Conservation (phyloP, 2,888 invertebrate species). For the Neocrepidodera transversa region DNA sequence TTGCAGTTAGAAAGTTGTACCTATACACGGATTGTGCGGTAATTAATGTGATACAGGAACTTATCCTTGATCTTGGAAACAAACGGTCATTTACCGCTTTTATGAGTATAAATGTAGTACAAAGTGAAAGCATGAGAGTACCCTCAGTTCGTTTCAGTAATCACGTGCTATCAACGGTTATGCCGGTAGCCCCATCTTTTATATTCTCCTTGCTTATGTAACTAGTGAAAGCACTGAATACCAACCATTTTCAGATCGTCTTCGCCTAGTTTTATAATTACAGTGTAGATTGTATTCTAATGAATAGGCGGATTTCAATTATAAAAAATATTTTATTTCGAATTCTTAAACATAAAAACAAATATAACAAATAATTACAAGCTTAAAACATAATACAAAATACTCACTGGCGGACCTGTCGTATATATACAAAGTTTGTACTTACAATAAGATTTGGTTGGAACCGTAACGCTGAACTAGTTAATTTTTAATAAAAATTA, state of each 20-base stretch:
- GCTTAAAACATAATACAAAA: constrained; percentile 42
- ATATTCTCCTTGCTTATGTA: constrained; percentile 30
- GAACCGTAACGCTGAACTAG: neutral
- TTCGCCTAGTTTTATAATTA: constrained; percentile 35
- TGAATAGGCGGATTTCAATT: constrained; percentile 6
- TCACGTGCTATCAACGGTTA: constrained; percentile 27
- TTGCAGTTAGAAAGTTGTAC: constrained; percentile 24
- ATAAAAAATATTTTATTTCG: constrained; percentile 36
- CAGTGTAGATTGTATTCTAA: constrained; percentile 14
- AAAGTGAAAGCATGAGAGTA: constrained; percentile 40
- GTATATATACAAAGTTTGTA: constrained; percentile 43
- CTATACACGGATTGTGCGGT: constrained; percentile 9
- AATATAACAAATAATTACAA: constrained; percentile 46
- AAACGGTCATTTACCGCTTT: constrained; percentile 30
- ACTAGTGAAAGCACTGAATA: constrained; percentile 42
- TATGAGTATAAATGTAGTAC: constrained; percentile 28
- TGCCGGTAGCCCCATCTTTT: constrained; percentile 36
- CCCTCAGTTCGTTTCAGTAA: constrained; percentile 28
- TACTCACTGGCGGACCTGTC: constrained; percentile 49
- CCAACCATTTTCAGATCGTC: constrained; percentile 29
- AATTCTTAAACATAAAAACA: constrained; percentile 43
- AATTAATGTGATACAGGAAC: constrained; percentile 29
- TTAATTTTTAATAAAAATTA: neutral
- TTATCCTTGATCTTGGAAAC: constrained; percentile 45
- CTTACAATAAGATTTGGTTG: constrained; percentile 34